Evolutionary conservation across 2,113 vertebrate genomes (phyloP), one percentile per base, ranked within the genome.

Genomic region (Eulacestoma nigropectus): DNA sequence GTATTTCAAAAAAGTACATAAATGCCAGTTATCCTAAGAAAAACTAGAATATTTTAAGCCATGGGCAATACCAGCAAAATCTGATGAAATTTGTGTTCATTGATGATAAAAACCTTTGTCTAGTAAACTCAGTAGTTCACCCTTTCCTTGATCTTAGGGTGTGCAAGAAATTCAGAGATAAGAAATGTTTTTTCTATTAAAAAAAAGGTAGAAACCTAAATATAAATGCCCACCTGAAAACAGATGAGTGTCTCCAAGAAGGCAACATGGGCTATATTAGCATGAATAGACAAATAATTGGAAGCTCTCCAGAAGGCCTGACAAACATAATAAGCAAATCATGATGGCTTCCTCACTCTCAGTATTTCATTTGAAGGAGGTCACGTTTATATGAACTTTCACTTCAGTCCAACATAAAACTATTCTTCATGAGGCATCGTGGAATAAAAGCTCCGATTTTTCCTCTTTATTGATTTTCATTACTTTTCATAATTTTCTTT

Each of bases 71-170:
- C 4, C 13, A 55, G 23, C 7, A 57, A 84, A 44, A 69, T 65
- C 49, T 53, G 19, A 55, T n/a, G 2, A 67, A 83, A 59, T 55
- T 23, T 46, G 4, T 4, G 9, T n/a, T 84, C 11, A 41, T 17
- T 27, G 49, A 29, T 13, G 62, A 14, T 30, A 50, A 82, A 87
- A 60, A 12, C 0, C 9, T 77, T 50, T 67, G 5, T 17, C 17
- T 73, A 8, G 17, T 70, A 52, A 14, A 69, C 13, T 0, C 0
- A 65, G 13, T 14, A 57, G 6, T 55, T 81, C 60, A 59, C 16
- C 8, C 2, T 47, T 84, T n/a, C 21, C 12, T 70, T 39, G 13
- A 42, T 13, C 6, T 84, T 27, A 56, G 35, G 7, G 5, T 41
- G 7, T 42, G 11, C 22, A 60, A 63, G 14, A 41, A 70, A 33